Percentiles rank a stretch among this genome's conserved stretches.
These are phyloP conservation scores for Spisula solida DNA, from an alignment of 2,888 invertebrate genomes.

Conservation along the genomic window DNA sequence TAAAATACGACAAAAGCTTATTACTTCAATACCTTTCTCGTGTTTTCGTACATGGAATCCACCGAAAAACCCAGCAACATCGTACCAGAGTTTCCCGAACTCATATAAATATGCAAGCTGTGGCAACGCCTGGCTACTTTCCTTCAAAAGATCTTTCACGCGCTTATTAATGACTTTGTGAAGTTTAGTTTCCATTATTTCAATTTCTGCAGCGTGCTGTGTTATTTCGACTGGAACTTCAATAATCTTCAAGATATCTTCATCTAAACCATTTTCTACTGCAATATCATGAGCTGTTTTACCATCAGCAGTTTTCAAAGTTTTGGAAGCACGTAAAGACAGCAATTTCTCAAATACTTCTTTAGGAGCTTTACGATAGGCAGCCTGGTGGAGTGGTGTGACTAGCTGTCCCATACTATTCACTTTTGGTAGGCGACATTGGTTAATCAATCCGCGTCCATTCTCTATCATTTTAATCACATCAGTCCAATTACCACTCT, in stretches of 20 bases:
- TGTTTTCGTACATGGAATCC: constrained; percentile 43
- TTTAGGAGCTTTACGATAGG: constrained; percentile 48
- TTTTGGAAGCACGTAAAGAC: constrained; percentile 41
- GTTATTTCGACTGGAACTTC: constrained; percentile 49
- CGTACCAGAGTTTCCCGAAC: constrained; percentile 46
- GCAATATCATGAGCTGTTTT: constrained; percentile 64
- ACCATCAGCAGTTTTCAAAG: constrained; percentile 52
- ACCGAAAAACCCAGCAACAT: constrained; percentile 46
- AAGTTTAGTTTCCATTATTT: constrained; percentile 57
- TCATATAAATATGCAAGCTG: constrained; percentile 61
- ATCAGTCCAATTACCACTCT: constrained; percentile 34
- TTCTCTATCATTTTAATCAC: constrained; percentile 31
- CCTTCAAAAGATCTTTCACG: constrained; percentile 38
- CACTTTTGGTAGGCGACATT: constrained; percentile 35
- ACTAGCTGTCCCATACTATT: constrained; percentile 23
- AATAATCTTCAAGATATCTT: constrained; percentile 45
- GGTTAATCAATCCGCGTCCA: constrained; percentile 29
- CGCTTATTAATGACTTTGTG: constrained; percentile 45
- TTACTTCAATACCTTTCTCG: constrained; percentile 38
- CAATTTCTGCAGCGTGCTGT: constrained; percentile 43
- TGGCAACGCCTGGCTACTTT: constrained; percentile 55
- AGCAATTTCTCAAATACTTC: constrained; percentile 56
- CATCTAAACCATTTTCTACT: constrained; percentile 21
- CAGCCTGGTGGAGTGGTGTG: constrained; percentile 64
- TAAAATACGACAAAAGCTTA: constrained; percentile 47